Evolutionary conservation across 2,113 vertebrate genomes (phyloP).

Genomic region (Anguilla japonica): DNA sequence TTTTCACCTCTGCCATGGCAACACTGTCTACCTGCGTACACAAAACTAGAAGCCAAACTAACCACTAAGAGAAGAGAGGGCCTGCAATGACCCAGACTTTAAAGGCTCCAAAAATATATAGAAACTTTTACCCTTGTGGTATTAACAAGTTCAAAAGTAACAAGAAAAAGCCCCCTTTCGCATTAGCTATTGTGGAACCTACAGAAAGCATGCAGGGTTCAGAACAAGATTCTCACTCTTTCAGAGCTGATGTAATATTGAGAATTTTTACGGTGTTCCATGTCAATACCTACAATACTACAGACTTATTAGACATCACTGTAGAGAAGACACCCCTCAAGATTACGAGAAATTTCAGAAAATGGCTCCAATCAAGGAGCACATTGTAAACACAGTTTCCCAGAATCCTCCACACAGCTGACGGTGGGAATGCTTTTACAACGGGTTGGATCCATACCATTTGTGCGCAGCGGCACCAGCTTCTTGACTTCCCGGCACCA

Average conservation of each 20-base stretch:
- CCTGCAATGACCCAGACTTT: neutral
- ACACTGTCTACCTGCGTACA: too few relatives aligned
- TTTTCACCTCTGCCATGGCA: neutral
- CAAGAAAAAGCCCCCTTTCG: too few relatives aligned
- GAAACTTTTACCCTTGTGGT: neutral
- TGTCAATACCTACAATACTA: too few relatives aligned
- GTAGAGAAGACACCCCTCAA: too few relatives aligned
- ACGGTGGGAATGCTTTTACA: neutral
- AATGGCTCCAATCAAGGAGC: too few relatives aligned
- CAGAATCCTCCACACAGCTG: neutral
- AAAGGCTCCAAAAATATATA: neutral
- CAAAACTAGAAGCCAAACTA: neutral
- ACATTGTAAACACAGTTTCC: neutral
- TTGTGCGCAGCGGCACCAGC: slow-evolving; percentile 89
- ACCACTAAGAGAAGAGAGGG: neutral
- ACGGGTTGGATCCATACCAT: slow-evolving; percentile 67
- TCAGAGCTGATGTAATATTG: too few relatives aligned
- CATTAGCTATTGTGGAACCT: too few relatives aligned
- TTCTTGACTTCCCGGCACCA: slow-evolving; percentile 95
- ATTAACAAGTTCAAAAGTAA: neutral
- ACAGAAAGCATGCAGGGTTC: too few relatives aligned
- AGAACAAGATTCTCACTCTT: too few relatives aligned
- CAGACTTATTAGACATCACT: too few relatives aligned
- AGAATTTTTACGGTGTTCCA: too few relatives aligned
- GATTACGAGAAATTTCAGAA: too few relatives aligned